Evolutionary conservation across 2,797 vertebrate species (phyloP).

Genomic region (Hydrophis major): DNA sequence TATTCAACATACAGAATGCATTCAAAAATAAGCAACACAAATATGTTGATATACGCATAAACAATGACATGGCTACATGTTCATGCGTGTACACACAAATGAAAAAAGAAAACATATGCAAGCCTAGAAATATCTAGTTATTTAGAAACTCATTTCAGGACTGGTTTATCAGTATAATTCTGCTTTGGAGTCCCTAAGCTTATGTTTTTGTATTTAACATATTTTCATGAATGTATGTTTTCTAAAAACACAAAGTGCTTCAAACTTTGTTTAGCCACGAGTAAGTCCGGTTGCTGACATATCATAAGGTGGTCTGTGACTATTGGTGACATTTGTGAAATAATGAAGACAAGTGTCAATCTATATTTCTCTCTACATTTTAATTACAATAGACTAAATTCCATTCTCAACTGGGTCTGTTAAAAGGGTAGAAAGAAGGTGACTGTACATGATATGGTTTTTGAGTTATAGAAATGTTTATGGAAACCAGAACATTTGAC

Average conservation of each 20-base stretch:
- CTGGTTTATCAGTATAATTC: not conserved
- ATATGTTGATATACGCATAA: not conserved
- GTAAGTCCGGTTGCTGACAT: not conserved
- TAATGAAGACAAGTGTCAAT: not conserved
- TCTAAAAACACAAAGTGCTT: not conserved
- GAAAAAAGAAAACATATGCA: not conserved
- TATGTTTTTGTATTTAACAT: not conserved
- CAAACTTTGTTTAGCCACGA: not conserved
- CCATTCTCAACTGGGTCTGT: not conserved
- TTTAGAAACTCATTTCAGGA: not conserved
- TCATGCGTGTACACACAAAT: not conserved
- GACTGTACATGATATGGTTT: not conserved
- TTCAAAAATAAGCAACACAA: not conserved
- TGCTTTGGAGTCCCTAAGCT: not conserved
- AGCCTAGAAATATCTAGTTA: not conserved
- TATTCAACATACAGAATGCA: not conserved
- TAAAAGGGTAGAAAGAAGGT: not conserved
- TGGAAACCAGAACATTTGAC: not conserved
- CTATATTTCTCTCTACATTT: not conserved
- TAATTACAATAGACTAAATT: not conserved
- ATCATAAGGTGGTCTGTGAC: not conserved
- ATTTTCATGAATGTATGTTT: not conserved
- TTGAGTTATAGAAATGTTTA: not conserved
- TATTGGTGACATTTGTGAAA: not conserved
- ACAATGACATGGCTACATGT: not conserved